Conservation (phyloP, 2,113 vertebrate species). For the Guaruba guarouba region DNA sequence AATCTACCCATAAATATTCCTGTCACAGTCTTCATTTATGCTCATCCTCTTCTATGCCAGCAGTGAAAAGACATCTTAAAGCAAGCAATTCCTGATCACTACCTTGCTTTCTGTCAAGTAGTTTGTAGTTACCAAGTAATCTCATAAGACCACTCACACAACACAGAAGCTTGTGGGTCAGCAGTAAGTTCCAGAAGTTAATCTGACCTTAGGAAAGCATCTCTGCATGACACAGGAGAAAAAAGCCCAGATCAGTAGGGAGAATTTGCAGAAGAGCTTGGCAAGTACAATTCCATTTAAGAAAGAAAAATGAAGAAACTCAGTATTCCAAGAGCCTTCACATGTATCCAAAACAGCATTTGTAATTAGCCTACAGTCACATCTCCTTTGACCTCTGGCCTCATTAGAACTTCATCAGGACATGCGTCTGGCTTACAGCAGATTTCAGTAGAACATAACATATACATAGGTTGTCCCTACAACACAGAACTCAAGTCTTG, state of each 20-base stretch:
- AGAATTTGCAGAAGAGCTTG: neutral
- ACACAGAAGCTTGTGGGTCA: neutral
- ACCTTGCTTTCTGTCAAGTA: neutral
- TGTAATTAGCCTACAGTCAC: neutral
- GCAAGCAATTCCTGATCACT: neutral
- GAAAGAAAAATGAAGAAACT: neutral
- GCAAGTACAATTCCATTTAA: neutral
- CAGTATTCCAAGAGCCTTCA: neutral
- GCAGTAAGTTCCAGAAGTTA: neutral
- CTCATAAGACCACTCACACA: neutral
- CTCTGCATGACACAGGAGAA: neutral
- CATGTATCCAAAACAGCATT: neutral
- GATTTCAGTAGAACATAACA: neutral
- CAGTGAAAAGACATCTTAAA: neutral
- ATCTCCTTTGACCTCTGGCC: neutral
- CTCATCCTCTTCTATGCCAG: neutral
- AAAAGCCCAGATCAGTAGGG: neutral
- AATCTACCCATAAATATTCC: neutral
- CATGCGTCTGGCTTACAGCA: neutral
- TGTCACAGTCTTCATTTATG: neutral
- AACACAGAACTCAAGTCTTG: neutral
- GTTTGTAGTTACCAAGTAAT: neutral
- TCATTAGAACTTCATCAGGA: neutral
- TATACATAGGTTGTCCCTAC: neutral
- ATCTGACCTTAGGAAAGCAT: neutral